Conservation (phyloP, 2,888 invertebrate genomes). For the Frankliniella fusca region DNA sequence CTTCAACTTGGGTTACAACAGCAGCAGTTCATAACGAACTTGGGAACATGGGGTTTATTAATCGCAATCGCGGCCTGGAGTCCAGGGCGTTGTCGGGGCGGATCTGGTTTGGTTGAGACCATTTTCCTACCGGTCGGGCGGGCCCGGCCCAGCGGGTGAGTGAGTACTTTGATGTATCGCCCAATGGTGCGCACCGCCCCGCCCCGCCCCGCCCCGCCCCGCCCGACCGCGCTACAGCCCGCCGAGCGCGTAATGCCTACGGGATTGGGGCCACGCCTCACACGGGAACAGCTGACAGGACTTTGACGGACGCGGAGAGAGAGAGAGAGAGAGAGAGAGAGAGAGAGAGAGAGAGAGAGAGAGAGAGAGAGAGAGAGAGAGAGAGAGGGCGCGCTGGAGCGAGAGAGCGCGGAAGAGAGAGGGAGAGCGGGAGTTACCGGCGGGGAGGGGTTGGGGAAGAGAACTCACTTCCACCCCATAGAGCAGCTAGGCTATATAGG, state of each 20-base stretch:
- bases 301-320: neutral
- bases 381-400: neutral
- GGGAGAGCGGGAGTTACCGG: no score
- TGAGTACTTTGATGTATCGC: constrained; percentile 15
- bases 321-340: no score
- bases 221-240: neutral
- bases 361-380: neutral
- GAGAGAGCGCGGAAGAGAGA: neutral
- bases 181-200: neutral
- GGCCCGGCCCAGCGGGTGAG: neutral
- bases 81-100: neutral
- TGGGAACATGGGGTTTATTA: neutral
- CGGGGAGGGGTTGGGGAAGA: no score
- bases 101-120: neutral
- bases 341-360: neutral
- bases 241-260: constrained; percentile 8
- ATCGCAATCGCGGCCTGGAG: neutral
- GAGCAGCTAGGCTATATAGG: no score
- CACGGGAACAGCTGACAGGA: neutral
- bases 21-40: no score
- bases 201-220: neutral
- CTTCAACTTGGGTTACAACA: no score
- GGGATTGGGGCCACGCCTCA: neutral
- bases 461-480: no score
- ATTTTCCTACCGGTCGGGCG: neutral